Conservation (phyloP, 1,140 invertebrate species). For the Procambarus clarkii region DNA sequence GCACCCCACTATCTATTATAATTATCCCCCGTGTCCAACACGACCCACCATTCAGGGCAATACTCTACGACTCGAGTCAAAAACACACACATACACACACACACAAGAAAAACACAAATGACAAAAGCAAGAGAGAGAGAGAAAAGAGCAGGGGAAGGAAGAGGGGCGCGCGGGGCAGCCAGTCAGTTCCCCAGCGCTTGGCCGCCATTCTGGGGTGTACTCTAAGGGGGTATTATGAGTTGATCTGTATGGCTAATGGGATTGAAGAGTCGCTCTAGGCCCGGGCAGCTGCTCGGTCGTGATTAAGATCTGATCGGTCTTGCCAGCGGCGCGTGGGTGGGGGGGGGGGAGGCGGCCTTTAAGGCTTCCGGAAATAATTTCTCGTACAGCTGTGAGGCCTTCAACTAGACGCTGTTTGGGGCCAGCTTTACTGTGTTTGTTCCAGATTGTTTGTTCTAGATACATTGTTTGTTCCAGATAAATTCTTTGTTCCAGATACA, state of each 20-base stretch:
- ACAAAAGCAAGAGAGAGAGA: background rate
- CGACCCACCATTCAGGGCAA: too few species aligned
- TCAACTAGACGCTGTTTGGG: too few species aligned
- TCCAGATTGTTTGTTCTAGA: too few species aligned
- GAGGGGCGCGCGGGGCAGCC: too few species aligned
- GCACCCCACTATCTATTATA: too few species aligned
- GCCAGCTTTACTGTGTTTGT: too few species aligned
- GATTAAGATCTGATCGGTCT: constrained; percentile 50
- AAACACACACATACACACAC: background rate
- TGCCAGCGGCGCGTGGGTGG: constrained; percentile 25
- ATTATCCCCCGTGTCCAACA: too few species aligned
- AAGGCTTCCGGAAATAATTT: constrained; percentile 37
- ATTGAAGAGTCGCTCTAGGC: constrained; percentile 26
- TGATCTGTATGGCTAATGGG: constrained; percentile 47
- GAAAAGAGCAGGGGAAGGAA: background rate
- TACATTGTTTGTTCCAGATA: too few species aligned
- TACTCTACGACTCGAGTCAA: background rate
- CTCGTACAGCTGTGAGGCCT: constrained; percentile 34
- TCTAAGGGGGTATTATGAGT: constrained; percentile 8
- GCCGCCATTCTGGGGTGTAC: background rate
- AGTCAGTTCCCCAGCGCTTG: background rate
- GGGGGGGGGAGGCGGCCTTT: background rate
- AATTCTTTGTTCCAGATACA: too few species aligned
- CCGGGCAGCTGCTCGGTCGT: constrained; percentile 20
- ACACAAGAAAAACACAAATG: background rate